These are phyloP conservation scores for Lanius ludovicianus DNA, from an alignment of 2,113 vertebrate genomes.

Conservation along the genomic window DNA sequence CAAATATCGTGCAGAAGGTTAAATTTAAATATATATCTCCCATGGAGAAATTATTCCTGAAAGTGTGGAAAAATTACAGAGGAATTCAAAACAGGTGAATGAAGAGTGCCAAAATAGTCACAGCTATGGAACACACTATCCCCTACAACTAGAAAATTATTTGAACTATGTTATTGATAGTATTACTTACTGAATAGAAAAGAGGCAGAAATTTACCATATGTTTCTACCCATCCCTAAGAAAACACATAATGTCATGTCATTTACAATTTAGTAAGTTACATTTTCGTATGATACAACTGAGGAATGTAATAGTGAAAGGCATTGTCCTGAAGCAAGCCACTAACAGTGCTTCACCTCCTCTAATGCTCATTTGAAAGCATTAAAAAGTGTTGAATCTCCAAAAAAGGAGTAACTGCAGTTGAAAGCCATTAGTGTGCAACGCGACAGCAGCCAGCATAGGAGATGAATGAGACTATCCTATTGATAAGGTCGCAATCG, in stretches of 20 bases:
- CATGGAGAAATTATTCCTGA: background rate
- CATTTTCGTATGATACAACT: background rate
- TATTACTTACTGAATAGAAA: background rate
- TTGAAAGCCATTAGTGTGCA: constrained; percentile 30
- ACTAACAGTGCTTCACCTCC: background rate
- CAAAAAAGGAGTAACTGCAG: constrained; percentile 46
- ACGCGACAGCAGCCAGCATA: constrained; percentile 69
- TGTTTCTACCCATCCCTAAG: background rate
- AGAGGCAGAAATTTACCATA: background rate
- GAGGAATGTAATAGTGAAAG: background rate
- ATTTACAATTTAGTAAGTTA: background rate
- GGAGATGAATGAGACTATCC: constrained; percentile 85
- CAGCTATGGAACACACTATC: background rate
- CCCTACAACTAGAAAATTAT: background rate
- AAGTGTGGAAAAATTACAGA: background rate
- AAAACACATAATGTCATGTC: background rate
- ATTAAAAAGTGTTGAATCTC: constrained; percentile 22
- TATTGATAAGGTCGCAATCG: constrained; percentile 88
- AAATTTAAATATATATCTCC: background rate
- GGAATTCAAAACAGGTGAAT: background rate
- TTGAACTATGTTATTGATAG: background rate
- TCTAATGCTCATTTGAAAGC: constrained; percentile 31
- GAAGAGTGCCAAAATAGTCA: background rate
- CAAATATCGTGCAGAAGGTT: background rate
- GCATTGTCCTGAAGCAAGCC: background rate